Evolutionary conservation across 23 tunicate genomes (phyloP).

Genomic region (Ascidia mentula): DNA sequence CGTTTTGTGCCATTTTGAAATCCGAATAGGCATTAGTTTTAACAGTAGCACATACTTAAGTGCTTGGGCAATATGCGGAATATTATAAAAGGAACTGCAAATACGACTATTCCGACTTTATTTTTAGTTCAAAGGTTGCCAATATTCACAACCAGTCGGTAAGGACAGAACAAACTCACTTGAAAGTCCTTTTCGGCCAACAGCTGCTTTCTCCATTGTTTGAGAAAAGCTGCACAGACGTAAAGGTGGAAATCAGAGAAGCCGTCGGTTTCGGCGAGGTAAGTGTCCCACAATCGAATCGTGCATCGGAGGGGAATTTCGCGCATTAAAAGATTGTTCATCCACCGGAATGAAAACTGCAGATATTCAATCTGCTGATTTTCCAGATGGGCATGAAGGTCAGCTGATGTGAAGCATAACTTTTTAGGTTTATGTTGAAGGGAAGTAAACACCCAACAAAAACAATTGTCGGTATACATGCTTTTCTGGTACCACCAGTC

Average conservation of each 20-base stretch:
- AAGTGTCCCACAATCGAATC: slow-evolving; percentile 95
- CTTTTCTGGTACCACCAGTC: too few species aligned
- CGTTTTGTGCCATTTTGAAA: background rate
- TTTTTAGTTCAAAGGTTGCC: background rate
- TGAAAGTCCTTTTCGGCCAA: slow-evolving; percentile 85
- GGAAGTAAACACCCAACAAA: too few species aligned
- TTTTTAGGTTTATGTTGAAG: too few species aligned
- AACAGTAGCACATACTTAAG: background rate
- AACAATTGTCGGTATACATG: too few species aligned
- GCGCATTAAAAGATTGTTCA: slow-evolving; percentile 95
- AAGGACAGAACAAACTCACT: slow-evolving; percentile 46
- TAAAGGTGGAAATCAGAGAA: slow-evolving; percentile 91
- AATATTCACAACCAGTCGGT: background rate
- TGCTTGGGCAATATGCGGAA: background rate
- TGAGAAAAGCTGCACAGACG: slow-evolving; percentile 92
- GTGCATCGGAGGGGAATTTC: slow-evolving; percentile 94
- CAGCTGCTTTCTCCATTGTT: slow-evolving; percentile 91
- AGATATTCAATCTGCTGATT: slow-evolving; percentile 80
- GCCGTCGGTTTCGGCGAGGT: slow-evolving; percentile 92
- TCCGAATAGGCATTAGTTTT: background rate
- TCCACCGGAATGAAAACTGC: slow-evolving; percentile 98
- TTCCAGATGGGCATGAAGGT: slow-evolving; percentile 82
- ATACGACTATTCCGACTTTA: background rate
- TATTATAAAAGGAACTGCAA: background rate
- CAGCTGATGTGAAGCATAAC: slow-evolving; percentile 45